Evolutionary conservation across 2,888 invertebrate species (phyloP), one percentile per base, ranked within the genome.

Genomic region (Leptinotarsa haldemani): DNA sequence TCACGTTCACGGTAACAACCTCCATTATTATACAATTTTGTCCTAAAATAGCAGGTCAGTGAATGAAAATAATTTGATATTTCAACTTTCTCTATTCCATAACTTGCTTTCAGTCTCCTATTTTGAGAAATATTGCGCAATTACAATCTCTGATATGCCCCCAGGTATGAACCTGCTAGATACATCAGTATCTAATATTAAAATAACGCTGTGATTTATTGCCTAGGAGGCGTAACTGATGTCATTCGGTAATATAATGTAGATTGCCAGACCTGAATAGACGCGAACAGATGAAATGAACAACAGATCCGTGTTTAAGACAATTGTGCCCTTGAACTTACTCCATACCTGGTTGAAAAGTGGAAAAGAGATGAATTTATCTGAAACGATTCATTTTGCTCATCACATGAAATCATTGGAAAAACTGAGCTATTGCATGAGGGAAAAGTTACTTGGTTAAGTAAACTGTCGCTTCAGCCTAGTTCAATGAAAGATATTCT

Each of bases 101-200:
- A 18, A 61, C 16, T 61, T 61, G 25, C 61, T 12, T 30, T n/a
- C 22, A 25, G 25, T 25, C 7, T 1, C 15, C 58, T 15, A 58
- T 25, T n/a, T 30, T 16, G 9, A 61, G 30, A 30, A 61, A 5
- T n/a, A 61, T 61, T 61, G 25, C 16, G 25, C 30, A 61, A 61
- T 30, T 61, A 30, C n/a, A 30, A 13, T 30, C 12, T 18, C 7
- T 16, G 7, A 4, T 30, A 61, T 30, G 61, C 61, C 61, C 30
- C 12, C 61, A 61, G 61, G 61, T 61, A 30, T 61, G 61, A 25
- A 61, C 61, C 61, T 61, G 61, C 61, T 61, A n/a, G 30, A 30
- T 30, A 30, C 30, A 61, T 30, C 15, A 61, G 16, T 25, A n/a
- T 61, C 25, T 30, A 30, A 61, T 61, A 61, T 61, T 61, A 61